Percentiles rank a stretch among this genome's conserved stretches.
These are phyloP conservation scores for Laupala kohalensis DNA, from an alignment of 1,140 invertebrate genomes.

Conservation along the genomic window DNA sequence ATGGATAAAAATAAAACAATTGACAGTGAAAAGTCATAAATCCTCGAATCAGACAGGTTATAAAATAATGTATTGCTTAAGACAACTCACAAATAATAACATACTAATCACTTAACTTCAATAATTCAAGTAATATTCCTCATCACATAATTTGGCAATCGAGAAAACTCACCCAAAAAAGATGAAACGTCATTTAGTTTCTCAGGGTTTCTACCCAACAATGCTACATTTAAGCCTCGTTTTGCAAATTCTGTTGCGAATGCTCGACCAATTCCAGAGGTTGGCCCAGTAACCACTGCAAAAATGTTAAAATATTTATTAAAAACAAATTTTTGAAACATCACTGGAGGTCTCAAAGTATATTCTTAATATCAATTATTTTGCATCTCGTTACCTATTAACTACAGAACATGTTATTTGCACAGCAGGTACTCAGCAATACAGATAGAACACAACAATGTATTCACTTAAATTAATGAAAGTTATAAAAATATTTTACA, in stretches of 20 bases:
- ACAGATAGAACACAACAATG: not conserved
- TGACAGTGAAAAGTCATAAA: too few relatives aligned
- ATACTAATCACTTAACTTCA: too few relatives aligned
- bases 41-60: too few relatives aligned
- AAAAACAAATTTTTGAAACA: not conserved
- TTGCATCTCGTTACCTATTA: too few relatives aligned
- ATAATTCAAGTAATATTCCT: too few relatives aligned
- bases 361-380: not conserved
- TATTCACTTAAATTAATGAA: not conserved
- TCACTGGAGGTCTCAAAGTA: not conserved
- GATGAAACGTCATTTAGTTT: not conserved
- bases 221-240: not conserved
- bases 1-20: too few relatives aligned
- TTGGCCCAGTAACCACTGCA: not conserved
- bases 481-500: not conserved
- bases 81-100: too few relatives aligned
- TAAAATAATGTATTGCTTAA: too few relatives aligned
- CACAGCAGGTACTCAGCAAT: too few relatives aligned
- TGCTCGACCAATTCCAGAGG: not conserved
- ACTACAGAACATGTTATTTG: too few relatives aligned
- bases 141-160: not conserved
- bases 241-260: not conserved
- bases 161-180: not conserved
- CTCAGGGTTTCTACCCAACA: not conserved
- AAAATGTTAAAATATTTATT: not conserved